Base-by-base conservation (phyloP, 2,113 vertebrate genomes). In the Danio rerio region DNA sequence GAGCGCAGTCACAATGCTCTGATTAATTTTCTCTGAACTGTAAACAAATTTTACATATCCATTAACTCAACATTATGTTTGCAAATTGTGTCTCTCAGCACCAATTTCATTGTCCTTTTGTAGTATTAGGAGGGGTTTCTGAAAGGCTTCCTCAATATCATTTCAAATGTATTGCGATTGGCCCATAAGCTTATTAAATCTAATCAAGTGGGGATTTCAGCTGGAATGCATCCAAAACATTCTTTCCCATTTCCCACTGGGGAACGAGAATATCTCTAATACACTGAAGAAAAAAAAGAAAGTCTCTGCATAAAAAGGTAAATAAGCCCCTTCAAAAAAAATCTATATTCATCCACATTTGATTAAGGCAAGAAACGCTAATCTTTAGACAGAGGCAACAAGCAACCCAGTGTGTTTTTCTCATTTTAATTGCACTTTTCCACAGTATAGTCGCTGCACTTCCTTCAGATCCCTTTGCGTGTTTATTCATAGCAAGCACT, bases 351-450 rank as follows among this genome's bases (percentile, higher is more conserved):
- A 81, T 82, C 90, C 85, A 85, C 76, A 86, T 66, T 88, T 90
- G 88, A 91, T 91, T 90, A 90, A 78, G 83, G 84, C 86, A 88
- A n/a, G 78, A 88, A 90, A 87, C 90, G 89, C 85, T 87, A 89
- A 90, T 90, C 88, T 89, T 85, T 78, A 85, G 78, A 84, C 82
- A 80, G 79, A 80, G 70, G 43, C 72, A 85, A 73, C 85, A 81
- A 85, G 87, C 85, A 84, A 81, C 90, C 90, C 86, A 87, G 75
- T 87, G 86, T 89, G 84, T 89, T 86, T 82, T 49, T 71, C 65
- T 42, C 76, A 31, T 81, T 91, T 91, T 92, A 92, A 92, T 90
- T 90, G 87, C 90, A 91, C 91, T 90, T 91, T 91, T 88, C 88
- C 89, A 89, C 88, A 75, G 21, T 90, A 77, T 77, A 42, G 13